Conservation (phyloP, 1,140 invertebrate genomes). For the Pectinophora gossypiella region DNA sequence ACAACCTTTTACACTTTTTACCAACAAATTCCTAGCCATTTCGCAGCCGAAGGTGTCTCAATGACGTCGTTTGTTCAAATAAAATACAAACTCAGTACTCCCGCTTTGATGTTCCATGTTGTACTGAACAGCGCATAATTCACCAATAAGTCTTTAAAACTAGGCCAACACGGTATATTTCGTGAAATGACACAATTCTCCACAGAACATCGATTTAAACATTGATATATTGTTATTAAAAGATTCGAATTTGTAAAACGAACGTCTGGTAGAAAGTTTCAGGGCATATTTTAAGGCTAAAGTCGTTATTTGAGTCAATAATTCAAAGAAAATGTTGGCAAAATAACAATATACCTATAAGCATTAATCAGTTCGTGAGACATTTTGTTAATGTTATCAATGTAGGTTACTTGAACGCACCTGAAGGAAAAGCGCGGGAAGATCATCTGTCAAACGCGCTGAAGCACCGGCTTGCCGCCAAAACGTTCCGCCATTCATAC, state of each 20-base stretch:
- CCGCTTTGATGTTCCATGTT: constrained; percentile 33
- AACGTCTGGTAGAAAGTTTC: not conserved
- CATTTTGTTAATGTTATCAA: constrained; percentile 34
- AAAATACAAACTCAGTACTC: not conserved
- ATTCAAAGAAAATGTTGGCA: not conserved
- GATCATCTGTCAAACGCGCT: constrained; percentile 60
- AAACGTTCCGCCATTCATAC: constrained; percentile 46
- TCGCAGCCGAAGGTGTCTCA: not conserved
- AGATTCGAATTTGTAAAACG: not conserved
- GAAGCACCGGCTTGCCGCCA: constrained; percentile 51
- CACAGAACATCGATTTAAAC: constrained; percentile 14
- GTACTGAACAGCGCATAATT: constrained; percentile 22
- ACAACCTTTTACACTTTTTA: constrained; percentile 10
- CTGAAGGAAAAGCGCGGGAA: constrained; percentile 63
- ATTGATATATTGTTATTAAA: constrained; percentile 16
- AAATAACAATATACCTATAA: constrained; percentile 1
- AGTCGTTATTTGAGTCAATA: too few species aligned
- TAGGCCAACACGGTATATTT: constrained; percentile 44
- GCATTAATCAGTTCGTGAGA: constrained; percentile 38
- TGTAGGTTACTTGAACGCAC: constrained; percentile 58
- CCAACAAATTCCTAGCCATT: not conserved
- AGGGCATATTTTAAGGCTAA: not conserved
- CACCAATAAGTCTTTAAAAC: constrained; percentile 39
- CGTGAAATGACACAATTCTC: constrained; percentile 37
- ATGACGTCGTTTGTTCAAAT: not conserved